Evolutionary conservation across 2,888 invertebrate species (phyloP), one percentile per base, ranked within the genome.

Genomic region (Conomelus anceps): DNA sequence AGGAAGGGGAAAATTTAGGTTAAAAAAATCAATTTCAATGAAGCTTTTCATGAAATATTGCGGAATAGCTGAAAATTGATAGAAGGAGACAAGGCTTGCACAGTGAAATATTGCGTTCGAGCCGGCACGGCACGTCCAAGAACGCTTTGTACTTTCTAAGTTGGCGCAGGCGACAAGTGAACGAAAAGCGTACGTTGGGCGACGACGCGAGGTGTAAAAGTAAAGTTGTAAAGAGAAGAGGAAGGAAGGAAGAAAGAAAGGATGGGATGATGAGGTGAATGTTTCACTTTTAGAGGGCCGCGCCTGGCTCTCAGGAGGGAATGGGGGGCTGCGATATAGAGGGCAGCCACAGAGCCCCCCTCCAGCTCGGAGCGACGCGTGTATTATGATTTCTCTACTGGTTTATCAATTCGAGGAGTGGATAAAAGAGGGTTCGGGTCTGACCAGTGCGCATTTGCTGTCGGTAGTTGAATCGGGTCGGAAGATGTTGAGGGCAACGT

Each of bases 301-400:
- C 86, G 23, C 86, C 86, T 13, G 86, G n/a, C n/a, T n/a, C 23
- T 6, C 11, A 11, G 22, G 86, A 0, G 0, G 24, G 86, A 23
- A 23, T 22, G 86, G 86, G 86, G 4, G 86, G 86, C n/a, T n/a
- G n/a, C 84, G 7, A 22, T 84, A 84, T 84, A 22, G 86, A 6
- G 86, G 86, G 86, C 23, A 86, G n/a, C n/a, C n/a, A n/a, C n/a
- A 20, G 26, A 22, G n/a, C 26, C 22, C 29, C 86, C 86, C 63
- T 63, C 86, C 86, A 86, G 26, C 7, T 11, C 86, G n/a, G n/a
- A n/a, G n/a, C 63, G n/a, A 24, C 24, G 86, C 86, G 29, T 86
- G 29, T 86, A 86, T 86, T 86, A 86, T 86, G 86, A 86, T 86
- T 86, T 86, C 86, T 86, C 86, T 86, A 86, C 86, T n/a, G 86